Conservation (phyloP, 2,888 invertebrate genomes). For the Apantesis nais region DNA sequence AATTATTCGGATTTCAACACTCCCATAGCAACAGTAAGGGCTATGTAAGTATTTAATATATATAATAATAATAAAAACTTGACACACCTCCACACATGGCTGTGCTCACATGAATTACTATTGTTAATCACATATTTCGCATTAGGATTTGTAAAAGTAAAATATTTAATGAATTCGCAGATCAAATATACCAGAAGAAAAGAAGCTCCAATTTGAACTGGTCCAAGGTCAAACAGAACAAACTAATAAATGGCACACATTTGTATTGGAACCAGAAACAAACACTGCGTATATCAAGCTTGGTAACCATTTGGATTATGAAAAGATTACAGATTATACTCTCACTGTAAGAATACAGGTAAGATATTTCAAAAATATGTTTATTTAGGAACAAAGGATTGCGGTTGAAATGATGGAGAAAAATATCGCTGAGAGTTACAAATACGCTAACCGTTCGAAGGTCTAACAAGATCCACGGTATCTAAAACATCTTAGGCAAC, state of each 20-base stretch:
- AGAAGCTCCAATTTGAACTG: conserved; percentile 91
- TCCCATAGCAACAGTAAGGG: conserved; percentile 89
- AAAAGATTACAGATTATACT: conserved; percentile 93
- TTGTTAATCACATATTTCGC: not conserved
- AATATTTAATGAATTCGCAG: conserved; percentile 59
- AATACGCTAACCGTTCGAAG: not conserved
- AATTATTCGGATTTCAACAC: conserved; percentile 90
- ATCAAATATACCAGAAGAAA: conserved; percentile 91
- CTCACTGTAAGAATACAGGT: conserved; percentile 92
- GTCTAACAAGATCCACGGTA: not conserved
- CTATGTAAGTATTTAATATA: conserved; percentile 84
- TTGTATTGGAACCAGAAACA: conserved; percentile 88
- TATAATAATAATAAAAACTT: not conserved
- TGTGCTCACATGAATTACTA: not conserved
- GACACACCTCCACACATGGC: not conserved
- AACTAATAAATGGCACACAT: conserved; percentile 93
- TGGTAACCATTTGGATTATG: conserved; percentile 92
- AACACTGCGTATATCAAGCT: conserved; percentile 91
- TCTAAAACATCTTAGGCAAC: no score
- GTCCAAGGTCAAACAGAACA: conserved; percentile 93
- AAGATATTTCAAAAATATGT: conserved; percentile 35
- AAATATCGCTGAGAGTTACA: not conserved
- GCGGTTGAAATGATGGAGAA: not conserved
- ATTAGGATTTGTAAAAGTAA: not conserved
- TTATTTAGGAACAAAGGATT: not conserved